Evolutionary conservation across 2,888 invertebrate species (phyloP), one percentile per base, ranked within the genome.

Genomic region (Lasioglossum morio): DNA sequence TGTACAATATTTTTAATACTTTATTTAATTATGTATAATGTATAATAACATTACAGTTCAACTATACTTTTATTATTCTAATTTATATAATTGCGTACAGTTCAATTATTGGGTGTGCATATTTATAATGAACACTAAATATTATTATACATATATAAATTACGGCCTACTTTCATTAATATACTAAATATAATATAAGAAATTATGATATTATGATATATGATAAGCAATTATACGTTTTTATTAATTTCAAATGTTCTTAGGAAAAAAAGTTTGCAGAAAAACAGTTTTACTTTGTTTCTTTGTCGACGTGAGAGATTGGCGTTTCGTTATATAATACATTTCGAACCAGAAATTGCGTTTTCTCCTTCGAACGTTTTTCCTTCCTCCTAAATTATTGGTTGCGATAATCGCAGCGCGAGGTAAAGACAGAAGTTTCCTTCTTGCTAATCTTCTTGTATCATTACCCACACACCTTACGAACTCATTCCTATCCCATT

Each of bases 211-310:
- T n/a, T n/a, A n/a, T n/a, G n/a, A n/a, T n/a, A n/a, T n/a, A n/a
- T n/a, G n/a, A n/a, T n/a, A n/a, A n/a, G n/a, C 75, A 78, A 82
- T 72, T 60, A 12, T 10, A 48, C 3, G 43, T 43, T 1, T 23
- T 53, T 53, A 23, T 53, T 57, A 57, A n/a, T 57, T n/a, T n/a
- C n/a, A 12, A n/a, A n/a, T 57, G 57, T 57, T n/a, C 12, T n/a
- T n/a, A 57, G 4, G 57, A 10, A 57, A 57, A 57, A 57, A n/a
- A n/a, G n/a, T 57, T n/a, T 12, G n/a, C 12, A n/a, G n/a, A 4
- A 57, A n/a, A 57, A n/a, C n/a, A n/a, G 10, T n/a, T 57, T 57
- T 57, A 57, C 12, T n/a, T n/a, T 57, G 3, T 57, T 57, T 57
- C 57, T 57, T 12, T 12, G n/a, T 57, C n/a, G 12, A 12, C 57